These are phyloP conservation scores for Scrobipalpa costella DNA, from an alignment of 2,888 invertebrate species.

Conservation along the genomic window DNA sequence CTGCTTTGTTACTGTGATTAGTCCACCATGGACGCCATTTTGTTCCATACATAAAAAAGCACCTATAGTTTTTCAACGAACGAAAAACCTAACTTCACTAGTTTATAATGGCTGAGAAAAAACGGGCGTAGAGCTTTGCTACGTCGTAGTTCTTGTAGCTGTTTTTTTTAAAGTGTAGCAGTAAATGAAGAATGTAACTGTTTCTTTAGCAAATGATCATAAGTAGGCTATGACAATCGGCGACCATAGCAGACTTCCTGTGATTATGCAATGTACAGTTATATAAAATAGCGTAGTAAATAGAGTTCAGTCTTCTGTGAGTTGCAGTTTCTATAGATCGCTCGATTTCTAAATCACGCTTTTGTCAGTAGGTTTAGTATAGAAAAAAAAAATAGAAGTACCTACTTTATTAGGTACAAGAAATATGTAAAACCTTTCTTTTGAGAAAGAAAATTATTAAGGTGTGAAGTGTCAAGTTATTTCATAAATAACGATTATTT, in stretches of 20 bases:
- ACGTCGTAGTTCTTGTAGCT: neutral
- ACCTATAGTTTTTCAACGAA: neutral
- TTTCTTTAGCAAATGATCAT: neutral
- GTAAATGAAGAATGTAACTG: neutral
- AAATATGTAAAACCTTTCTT: neutral
- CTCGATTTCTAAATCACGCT: slow-evolving; percentile 8
- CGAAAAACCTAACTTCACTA: neutral
- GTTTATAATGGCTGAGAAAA: neutral
- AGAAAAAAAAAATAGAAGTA: neutral
- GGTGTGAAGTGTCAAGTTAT: neutral
- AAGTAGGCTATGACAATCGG: slow-evolving; percentile 11
- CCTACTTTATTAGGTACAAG: neutral
- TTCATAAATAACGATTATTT: neutral
- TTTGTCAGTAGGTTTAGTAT: neutral
- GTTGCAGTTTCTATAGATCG: slow-evolving; percentile 46
- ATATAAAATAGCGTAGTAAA: slow-evolving; percentile 79
- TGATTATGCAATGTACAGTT: slow-evolving; percentile 69
- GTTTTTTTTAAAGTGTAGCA: neutral
- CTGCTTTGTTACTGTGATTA: slow-evolving; percentile 25
- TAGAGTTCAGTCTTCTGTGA: slow-evolving; percentile 79
- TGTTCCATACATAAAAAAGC: neutral
- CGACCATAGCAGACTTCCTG: slow-evolving; percentile 39
- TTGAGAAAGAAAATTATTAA: neutral
- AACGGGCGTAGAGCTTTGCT: neutral
- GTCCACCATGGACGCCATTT: slow-evolving; percentile 11